These are phyloP conservation scores for Ips nitidus DNA, from an alignment of 1,140 invertebrate genomes.

Conservation along the genomic window DNA sequence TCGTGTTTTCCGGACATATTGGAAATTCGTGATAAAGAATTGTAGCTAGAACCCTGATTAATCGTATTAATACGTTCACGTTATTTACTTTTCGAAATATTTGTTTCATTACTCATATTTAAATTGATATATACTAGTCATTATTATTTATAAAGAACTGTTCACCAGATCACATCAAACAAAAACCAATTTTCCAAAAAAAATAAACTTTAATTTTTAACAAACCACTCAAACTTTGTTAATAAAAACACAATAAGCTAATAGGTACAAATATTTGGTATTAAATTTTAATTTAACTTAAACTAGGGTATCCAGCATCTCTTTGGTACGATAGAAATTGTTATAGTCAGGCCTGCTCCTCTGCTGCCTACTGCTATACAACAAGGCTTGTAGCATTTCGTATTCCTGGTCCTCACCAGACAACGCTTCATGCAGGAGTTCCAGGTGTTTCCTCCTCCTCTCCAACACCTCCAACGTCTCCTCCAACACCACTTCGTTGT, in stretches of 20 bases:
- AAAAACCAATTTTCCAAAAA: background rate
- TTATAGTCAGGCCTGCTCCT: conserved; percentile 31
- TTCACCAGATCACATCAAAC: background rate
- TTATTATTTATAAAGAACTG: too few relatives aligned
- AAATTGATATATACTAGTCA: too few relatives aligned
- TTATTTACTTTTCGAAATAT: too few relatives aligned
- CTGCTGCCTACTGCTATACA: conserved; percentile 43
- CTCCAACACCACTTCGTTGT: conserved; percentile 62
- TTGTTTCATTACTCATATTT: too few relatives aligned
- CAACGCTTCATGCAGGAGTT: conserved; percentile 65
- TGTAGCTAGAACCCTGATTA: too few relatives aligned
- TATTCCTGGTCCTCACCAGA: conserved; percentile 63
- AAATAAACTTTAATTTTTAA: conserved; percentile 30
- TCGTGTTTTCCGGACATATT: too few relatives aligned
- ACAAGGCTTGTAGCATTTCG: conserved; percentile 51
- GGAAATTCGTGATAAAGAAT: too few relatives aligned
- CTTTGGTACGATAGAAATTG: conserved; percentile 50
- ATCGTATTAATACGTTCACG: too few relatives aligned
- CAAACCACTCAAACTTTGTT: conserved; percentile 29
- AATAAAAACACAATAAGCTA: conserved; percentile 31
- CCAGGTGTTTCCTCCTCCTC: conserved; percentile 62
- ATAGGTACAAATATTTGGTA: conserved; percentile 52
- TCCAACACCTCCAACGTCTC: conserved; percentile 65
- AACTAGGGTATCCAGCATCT: conserved; percentile 54
- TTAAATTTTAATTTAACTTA: conserved; percentile 43